Percentiles rank a stretch among this genome's conserved stretches.
These are phyloP conservation scores for Phylloscopus trochilus DNA, from an alignment of 2,113 vertebrate species.

Conservation along the genomic window DNA sequence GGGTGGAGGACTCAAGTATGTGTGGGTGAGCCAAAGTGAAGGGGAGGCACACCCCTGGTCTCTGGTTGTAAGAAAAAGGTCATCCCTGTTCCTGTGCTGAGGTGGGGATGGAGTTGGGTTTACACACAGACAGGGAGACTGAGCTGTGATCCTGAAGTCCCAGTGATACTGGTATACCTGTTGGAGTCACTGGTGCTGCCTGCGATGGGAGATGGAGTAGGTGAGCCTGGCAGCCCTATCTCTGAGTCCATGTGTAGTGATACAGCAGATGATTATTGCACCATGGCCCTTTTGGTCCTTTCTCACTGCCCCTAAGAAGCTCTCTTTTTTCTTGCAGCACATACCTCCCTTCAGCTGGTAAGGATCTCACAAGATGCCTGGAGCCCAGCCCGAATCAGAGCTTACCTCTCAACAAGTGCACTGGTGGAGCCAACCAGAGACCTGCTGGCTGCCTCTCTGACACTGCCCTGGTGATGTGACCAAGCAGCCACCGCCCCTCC, in stretches of 20 bases:
- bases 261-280: background rate
- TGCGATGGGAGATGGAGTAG: background rate
- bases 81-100: background rate
- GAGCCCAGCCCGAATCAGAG: slow-evolving; percentile 29
- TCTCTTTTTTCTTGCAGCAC: slow-evolving; percentile 19
- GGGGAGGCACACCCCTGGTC: background rate
- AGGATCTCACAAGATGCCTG: slow-evolving; percentile 20
- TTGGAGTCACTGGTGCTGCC: background rate
- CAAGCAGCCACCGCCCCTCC: background rate
- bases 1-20: background rate
- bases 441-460: slow-evolving; percentile 12
- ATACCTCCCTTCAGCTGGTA: background rate
- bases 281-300: background rate
- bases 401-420: slow-evolving; percentile 62
- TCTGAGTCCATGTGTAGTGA: background rate
- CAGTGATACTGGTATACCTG: background rate
- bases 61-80: background rate
- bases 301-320: background rate
- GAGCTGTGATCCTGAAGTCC: background rate
- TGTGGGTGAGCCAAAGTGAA: background rate
- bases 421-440: slow-evolving; percentile 10
- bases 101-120: background rate
- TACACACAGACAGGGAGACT: background rate
- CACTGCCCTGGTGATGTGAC: slow-evolving; percentile 14
- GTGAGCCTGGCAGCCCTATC: background rate